Evolutionary conservation across 2,888 invertebrate species (phyloP).

Genomic region (Slavum lentiscoides): DNA sequence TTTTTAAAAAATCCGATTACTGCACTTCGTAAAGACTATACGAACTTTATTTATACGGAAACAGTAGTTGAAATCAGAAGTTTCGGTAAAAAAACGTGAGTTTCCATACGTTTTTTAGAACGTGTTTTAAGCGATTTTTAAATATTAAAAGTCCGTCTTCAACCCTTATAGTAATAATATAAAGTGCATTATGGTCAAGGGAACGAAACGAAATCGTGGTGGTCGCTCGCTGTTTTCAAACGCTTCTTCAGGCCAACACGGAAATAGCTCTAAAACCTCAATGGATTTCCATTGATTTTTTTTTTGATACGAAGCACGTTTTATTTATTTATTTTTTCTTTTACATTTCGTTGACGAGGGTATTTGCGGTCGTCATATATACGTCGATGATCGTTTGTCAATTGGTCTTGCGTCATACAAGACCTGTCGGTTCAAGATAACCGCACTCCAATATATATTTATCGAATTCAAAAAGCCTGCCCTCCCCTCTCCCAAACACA

Average conservation of each 20-base stretch:
- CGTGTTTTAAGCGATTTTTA: too few relatives aligned
- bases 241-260: neutral
- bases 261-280: conserved; percentile 1
- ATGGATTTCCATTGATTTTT: conserved; percentile 40
- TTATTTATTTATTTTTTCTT: neutral
- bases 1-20: too few relatives aligned
- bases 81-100: too few relatives aligned
- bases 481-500: neutral
- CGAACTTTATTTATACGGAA: too few relatives aligned
- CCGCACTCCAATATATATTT: conserved; percentile 35
- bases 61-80: too few relatives aligned
- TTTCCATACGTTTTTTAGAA: too few relatives aligned
- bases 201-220: conserved; percentile 6
- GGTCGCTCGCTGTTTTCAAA: neutral
- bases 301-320: neutral
- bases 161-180: too few relatives aligned
- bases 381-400: conserved; percentile 27
- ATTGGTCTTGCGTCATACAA: conserved; percentile 28
- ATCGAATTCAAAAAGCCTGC: conserved; percentile 28
- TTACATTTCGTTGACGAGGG: conserved; percentile 32
- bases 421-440: conserved; percentile 35
- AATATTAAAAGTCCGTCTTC: too few relatives aligned
- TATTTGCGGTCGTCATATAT: conserved; percentile 17
- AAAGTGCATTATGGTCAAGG: neutral
- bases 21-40: too few relatives aligned